Evolutionary conservation across 2,888 invertebrate species (phyloP), one percentile per base, ranked within the genome.

Genomic region (Leptinotarsa tumamoca): DNA sequence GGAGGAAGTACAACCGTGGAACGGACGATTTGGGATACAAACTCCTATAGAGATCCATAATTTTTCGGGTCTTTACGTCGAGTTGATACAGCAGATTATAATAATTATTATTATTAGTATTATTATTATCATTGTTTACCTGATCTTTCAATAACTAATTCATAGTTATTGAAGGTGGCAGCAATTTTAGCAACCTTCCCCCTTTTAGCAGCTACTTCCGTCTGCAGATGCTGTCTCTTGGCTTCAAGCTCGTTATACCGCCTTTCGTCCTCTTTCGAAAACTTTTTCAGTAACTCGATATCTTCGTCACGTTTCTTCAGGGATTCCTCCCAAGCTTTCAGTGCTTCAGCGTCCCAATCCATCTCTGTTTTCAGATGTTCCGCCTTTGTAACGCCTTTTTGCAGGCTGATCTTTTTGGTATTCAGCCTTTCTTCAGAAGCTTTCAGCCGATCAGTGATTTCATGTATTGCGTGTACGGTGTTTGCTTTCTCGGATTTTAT

Each of bases 291-390:
- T n/a, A 95, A 88, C 49, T 91, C 90, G 80, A 93, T 94, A 75
- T 94, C 93, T 68, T 93, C 92, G 61, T 94, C 92, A 54, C 92
- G 92, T 75, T 92, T 90, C 80, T 92, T 91, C 74, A 95, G 90
- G 0, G 93, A 92, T 63, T 94, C 93, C 43, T 93, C 92, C 94
- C 94, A 95, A 70, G 93, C 93, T 67, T 91, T 89, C 71, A 95
- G 85, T 0, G 93, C 93, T 21, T 91, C 92, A 43, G 91, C 90
- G 79, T 94, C 94, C 86, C 94, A 93, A 75, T 93, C 91, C 2
- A 95, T 92, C 80, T 92, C 92, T 43, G 90, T 89, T 82, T 94
- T 94, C 15, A 93, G 85, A 14, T 89, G 87, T 78, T 94, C 93
- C 51, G 95, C 91, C 86, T 91, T 93, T n/a, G 90, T 90, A 43